Base-by-base conservation (phyloP, 2,888 invertebrate species). In the Pharmacophagus antenor region DNA sequence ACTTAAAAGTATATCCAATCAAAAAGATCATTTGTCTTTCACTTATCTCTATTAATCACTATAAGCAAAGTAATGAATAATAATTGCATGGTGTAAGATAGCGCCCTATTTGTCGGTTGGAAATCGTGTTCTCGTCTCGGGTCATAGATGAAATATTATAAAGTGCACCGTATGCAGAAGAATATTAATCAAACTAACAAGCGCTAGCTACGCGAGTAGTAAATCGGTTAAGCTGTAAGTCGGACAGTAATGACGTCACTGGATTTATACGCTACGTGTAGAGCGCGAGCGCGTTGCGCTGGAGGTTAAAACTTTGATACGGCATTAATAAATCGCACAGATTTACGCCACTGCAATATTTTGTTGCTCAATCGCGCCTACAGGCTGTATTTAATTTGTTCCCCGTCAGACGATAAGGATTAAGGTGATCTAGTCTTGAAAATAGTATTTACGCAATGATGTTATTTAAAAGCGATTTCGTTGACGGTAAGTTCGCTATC, bases 361-460 rank as follows among this genome's bases (percentile, higher is more conserved):
- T 56, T 37, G 21, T 56, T 56, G 47, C 55, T 18, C 50, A 60
- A 56, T 51, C 31, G 12, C 55, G 55, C 60, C 60, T 50, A 55
- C 60, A 46, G 46, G 50, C 47, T 8, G 31, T 23, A 46, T 60
- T 60, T 51, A 56, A 60, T 60, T 60, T 60, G 51, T 56, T 55
- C 15, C n/a, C 50, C 51, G 60, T 60, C 60, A 50, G 46, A 21
- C 46, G 51, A 58, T 52, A 44, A 52, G 51, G 44, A 25, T 48
- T 37, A 55, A 46, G 20, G 27, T 54, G 46, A 27, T 54, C 46
- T 12, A 46, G 31, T 27, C 20, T 54, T 20, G 25, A 46, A 55
- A 47, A 46, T 55, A 46, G 17, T 17, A 44, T 54, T 46, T 50
- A 20, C 46, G 57, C 57, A 51, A 55, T 47, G 47, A 55, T 55